Evolutionary conservation across 2,113 vertebrate genomes (phyloP).

Genomic region (Myotis davidii): DNA sequence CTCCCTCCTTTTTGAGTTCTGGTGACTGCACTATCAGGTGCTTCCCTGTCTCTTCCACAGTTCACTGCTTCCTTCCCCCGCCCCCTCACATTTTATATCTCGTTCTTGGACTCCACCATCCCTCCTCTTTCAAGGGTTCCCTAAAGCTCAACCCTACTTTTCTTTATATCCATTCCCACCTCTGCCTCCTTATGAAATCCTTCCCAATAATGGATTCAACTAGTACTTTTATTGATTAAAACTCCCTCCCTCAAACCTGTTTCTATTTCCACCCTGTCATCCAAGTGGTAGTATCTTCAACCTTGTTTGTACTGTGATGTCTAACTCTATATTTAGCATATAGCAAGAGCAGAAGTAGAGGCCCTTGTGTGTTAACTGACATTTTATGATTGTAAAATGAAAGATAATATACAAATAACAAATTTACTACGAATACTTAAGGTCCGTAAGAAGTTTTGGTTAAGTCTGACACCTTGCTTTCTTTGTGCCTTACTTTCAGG

Average conservation of each 20-base stretch:
- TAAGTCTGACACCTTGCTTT: neutral
- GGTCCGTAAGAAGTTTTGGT: neutral
- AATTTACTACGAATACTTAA: neutral
- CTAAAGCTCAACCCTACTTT: neutral
- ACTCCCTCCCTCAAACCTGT: neutral
- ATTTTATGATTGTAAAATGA: constrained; percentile 4
- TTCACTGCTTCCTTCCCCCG: neutral
- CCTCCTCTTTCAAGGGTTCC: neutral
- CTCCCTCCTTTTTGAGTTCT: neutral
- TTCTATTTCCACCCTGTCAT: neutral
- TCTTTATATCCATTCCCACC: neutral
- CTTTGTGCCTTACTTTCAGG: neutral
- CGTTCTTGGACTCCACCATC: neutral
- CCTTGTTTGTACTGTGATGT: neutral
- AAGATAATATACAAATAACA: neutral
- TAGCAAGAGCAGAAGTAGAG: neutral
- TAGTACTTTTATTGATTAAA: neutral
- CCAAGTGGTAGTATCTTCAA: neutral
- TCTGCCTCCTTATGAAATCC: neutral
- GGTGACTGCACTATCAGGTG: neutral
- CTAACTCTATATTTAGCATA: neutral
- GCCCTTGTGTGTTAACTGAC: neutral
- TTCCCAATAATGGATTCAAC: neutral
- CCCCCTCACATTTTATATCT: neutral
- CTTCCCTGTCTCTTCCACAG: neutral